These are phyloP conservation scores for Gallinago paraguaiae DNA, from an alignment of 2,113 vertebrate genomes.

Conservation along the genomic window DNA sequence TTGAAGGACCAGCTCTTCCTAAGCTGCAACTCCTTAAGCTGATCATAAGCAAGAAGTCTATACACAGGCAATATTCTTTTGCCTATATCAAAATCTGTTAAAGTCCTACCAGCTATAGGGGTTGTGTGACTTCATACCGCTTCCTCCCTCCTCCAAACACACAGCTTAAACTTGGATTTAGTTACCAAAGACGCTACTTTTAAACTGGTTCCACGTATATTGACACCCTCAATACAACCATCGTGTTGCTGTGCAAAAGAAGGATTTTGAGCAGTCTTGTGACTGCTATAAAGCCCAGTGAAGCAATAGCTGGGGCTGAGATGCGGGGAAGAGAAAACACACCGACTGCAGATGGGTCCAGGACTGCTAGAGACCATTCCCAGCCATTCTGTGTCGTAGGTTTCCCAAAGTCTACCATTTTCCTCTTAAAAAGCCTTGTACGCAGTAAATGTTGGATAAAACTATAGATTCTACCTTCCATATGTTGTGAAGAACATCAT, in stretches of 20 bases:
- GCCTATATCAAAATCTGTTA: background rate
- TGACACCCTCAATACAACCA: background rate
- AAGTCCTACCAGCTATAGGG: accelerated
- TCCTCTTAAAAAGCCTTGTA: background rate
- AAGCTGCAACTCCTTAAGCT: background rate
- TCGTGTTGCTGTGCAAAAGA: background rate
- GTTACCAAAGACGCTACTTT: background rate
- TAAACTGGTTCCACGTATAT: background rate
- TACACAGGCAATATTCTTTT: background rate
- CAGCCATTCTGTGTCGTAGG: background rate
- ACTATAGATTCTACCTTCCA: background rate
- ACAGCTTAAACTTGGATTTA: background rate
- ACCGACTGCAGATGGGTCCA: background rate
- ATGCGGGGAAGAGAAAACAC: background rate
- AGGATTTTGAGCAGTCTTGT: background rate
- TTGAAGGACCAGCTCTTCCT: background rate
- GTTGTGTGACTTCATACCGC: background rate
- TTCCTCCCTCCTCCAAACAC: background rate
- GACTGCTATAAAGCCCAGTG: background rate
- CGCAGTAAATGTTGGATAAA: background rate
- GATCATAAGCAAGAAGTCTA: background rate
- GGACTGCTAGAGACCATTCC: background rate
- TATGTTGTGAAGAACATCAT: background rate
- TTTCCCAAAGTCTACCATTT: background rate
- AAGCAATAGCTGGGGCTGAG: background rate